A percentile compares a stretch with the other conserved stretches of the same genome.
phyloP scores from a whole-genome alignment of 2,888 invertebrate genomes.

The Tiphia femorata region DNA sequence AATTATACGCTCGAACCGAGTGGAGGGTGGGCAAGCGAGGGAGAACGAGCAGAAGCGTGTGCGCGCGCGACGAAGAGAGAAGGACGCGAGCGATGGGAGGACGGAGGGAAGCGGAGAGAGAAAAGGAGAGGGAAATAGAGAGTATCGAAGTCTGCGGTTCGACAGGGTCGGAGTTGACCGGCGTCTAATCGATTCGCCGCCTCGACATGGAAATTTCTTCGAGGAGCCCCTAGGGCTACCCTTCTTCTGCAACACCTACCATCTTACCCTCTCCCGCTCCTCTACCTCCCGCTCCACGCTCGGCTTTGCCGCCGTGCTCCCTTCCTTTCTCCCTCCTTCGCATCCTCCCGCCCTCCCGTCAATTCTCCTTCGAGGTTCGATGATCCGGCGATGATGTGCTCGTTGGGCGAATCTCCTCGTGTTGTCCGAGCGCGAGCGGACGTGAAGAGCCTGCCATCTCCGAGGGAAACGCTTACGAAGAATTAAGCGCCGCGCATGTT shows the following conservation, averaged over 20 bases:
- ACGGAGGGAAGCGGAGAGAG: constrained; percentile 6
- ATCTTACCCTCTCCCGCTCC: constrained; percentile 18
- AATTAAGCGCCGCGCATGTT: too few relatives aligned
- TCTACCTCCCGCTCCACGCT: not conserved
- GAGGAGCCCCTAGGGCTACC: constrained; percentile 43
- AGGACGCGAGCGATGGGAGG: constrained; percentile 6
- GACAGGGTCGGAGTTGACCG: constrained; percentile 67
- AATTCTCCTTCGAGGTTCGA: not conserved
- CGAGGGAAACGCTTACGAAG: too few relatives aligned
- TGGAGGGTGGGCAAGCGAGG: constrained; percentile 25
- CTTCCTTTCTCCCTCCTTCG: too few relatives aligned
- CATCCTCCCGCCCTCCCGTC: not conserved
- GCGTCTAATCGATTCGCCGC: constrained; percentile 66
- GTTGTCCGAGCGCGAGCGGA: too few relatives aligned
- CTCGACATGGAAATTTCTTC: constrained; percentile 64
- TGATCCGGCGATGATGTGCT: not conserved
- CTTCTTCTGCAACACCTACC: constrained; percentile 37
- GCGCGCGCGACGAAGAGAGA: constrained; percentile 2
- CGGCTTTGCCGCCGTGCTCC: not conserved
- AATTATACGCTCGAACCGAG: constrained; percentile 63
- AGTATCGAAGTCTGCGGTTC: constrained; percentile 62
- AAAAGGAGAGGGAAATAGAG: constrained; percentile 30
- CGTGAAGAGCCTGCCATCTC: too few relatives aligned
- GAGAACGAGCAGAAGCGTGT: constrained; percentile 1
- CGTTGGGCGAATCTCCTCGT: too few relatives aligned